Evolutionary conservation across 1,140 invertebrate genomes (phyloP).

Genomic region (Chironomus tepperi): DNA sequence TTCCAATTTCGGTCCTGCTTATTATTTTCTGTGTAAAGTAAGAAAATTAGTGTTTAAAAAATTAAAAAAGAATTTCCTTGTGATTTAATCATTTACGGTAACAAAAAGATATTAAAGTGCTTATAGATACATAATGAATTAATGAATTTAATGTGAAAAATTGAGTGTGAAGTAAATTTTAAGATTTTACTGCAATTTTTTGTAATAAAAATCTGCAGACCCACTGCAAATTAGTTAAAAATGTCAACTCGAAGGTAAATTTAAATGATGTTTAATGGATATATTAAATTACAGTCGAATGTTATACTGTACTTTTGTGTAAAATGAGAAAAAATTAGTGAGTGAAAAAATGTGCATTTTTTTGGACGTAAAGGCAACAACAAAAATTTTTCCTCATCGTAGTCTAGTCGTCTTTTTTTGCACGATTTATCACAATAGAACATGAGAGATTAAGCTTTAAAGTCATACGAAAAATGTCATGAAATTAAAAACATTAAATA

Average conservation of each 20-base stretch:
- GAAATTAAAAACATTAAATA: too few species aligned
- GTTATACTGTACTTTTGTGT: neutral
- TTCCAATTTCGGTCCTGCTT: too few species aligned
- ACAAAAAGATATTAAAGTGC: neutral
- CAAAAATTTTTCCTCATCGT: neutral
- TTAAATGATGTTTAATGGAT: neutral
- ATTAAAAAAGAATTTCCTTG: neutral
- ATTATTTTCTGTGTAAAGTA: too few species aligned
- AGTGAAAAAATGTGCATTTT: constrained; percentile 8
- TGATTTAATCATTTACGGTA: neutral
- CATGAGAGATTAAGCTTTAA: too few species aligned
- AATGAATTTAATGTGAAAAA: neutral
- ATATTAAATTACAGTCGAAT: neutral
- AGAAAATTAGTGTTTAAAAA: too few species aligned
- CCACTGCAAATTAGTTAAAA: neutral
- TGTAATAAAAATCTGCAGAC: neutral
- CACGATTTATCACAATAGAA: too few species aligned
- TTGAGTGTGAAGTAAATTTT: neutral
- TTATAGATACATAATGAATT: neutral
- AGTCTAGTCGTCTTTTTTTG: too few species aligned
- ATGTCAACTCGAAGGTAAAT: constrained; percentile 6
- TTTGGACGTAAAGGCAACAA: neutral
- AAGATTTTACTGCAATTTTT: neutral
- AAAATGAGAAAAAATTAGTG: neutral
- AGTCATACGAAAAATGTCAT: too few species aligned